Evolutionary conservation across 2,888 invertebrate species (phyloP).

Genomic region (Chirona hameri): DNA sequence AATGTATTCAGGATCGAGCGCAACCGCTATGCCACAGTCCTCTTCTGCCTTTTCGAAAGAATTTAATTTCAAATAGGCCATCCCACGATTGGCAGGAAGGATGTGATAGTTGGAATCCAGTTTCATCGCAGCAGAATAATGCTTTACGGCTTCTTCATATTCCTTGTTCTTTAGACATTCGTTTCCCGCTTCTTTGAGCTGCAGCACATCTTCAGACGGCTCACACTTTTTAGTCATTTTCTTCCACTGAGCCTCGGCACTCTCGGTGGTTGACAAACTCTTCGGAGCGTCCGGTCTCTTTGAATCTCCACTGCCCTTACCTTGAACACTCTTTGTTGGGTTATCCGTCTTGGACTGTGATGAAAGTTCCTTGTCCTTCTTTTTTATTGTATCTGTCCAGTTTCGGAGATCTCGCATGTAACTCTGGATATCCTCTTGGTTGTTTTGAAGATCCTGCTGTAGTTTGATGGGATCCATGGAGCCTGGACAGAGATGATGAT

Average conservation of each 20-base stretch:
- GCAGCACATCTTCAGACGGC: constrained; percentile 28
- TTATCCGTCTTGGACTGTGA: too few relatives aligned
- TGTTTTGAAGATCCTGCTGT: constrained; percentile 68
- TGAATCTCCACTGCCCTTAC: not conserved
- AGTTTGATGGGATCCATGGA: constrained; percentile 58
- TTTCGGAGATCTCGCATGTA: constrained; percentile 67
- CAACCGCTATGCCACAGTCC: constrained; percentile 48
- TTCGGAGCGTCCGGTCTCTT: not conserved
- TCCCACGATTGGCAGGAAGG: constrained; percentile 80
- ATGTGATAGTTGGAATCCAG: constrained; percentile 59
- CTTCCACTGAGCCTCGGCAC: not conserved
- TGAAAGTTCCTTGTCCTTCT: constrained; percentile 54
- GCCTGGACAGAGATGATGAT: not conserved
- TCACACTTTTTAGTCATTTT: not conserved
- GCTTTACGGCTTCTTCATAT: constrained; percentile 47
- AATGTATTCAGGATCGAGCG: constrained; percentile 48
- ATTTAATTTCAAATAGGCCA: constrained; percentile 76
- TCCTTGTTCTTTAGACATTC: constrained; percentile 46
- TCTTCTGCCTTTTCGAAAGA: constrained; percentile 58
- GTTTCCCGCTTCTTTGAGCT: constrained; percentile 64
- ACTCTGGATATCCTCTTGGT: constrained; percentile 63
- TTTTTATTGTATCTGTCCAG: constrained; percentile 70
- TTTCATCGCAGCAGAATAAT: constrained; percentile 47
- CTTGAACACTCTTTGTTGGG: not conserved
- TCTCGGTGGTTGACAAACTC: constrained; percentile 49